Conservation (phyloP, 2,113 vertebrate genomes). For the Raja brachyura region DNA sequence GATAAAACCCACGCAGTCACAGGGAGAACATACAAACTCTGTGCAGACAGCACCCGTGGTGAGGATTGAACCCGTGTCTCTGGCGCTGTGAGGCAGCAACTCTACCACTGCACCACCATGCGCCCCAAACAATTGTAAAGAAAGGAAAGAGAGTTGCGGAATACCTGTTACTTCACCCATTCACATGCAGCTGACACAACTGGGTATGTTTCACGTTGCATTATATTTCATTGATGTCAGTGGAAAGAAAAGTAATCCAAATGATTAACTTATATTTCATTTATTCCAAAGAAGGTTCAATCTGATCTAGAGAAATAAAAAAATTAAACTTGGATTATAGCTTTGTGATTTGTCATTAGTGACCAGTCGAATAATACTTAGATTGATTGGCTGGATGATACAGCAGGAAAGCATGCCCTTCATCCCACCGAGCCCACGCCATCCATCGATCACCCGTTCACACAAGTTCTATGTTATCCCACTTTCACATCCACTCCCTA, state of each 20-base stretch:
- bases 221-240: background rate
- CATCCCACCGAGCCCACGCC: too few species aligned
- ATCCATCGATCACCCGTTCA: too few species aligned
- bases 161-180: background rate
- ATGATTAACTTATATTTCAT: background rate
- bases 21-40: too few species aligned
- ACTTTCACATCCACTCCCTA: too few species aligned
- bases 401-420: too few species aligned
- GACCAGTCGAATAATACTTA: background rate
- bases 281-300: background rate
- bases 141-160: background rate
- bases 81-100: too few species aligned
- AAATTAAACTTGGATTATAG: conserved; percentile 2
- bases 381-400: too few species aligned
- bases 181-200: background rate
- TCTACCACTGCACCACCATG: too few species aligned
- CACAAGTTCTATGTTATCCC: too few species aligned
- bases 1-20: too few species aligned
- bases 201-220: background rate
- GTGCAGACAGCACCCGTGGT: too few species aligned
- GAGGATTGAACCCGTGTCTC: too few species aligned
- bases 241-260: background rate
- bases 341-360: background rate
- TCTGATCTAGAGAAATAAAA: background rate
- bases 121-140: background rate